Conservation (phyloP, 2,797 vertebrate species). For the Pangasius macronema region DNA sequence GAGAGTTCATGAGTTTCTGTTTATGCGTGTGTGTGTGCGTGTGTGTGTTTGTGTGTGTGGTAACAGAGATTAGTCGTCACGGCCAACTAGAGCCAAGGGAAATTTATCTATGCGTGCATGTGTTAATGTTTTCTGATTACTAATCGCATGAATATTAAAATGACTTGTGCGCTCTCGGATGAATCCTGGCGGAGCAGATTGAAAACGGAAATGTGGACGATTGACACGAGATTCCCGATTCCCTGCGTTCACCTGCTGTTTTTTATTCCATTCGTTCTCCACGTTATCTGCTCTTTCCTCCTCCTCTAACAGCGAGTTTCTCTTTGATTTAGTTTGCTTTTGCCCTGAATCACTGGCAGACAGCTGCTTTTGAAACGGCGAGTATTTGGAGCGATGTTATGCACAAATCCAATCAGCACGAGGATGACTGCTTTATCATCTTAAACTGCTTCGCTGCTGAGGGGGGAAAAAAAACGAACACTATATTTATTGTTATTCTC, state of each 20-base stretch:
- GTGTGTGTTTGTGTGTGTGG: constrained; percentile 43
- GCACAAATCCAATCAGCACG: constrained; percentile 72
- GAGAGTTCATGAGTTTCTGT: neutral
- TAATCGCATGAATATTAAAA: constrained; percentile 64
- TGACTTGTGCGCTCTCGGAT: constrained; percentile 9
- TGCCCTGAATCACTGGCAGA: constrained; percentile 65
- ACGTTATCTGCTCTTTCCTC: constrained; percentile 60
- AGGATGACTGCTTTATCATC: constrained; percentile 67
- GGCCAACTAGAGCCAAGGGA: constrained; percentile 64
- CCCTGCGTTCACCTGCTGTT: constrained; percentile 2
- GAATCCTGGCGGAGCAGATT: neutral
- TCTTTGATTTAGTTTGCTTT: constrained; percentile 39
- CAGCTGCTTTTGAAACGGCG: constrained; percentile 69
- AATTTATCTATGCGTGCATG: constrained; percentile 28
- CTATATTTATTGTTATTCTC: neutral
- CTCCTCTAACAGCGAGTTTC: constrained; percentile 23
- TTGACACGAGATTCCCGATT: constrained; percentile 4
- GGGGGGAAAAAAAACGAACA: neutral
- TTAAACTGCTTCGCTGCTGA: constrained; percentile 2
- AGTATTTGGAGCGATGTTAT: constrained; percentile 66
- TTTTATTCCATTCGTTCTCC: neutral
- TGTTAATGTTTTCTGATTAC: constrained; percentile 66
- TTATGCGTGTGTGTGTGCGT: neutral
- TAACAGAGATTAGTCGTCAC: constrained; percentile 71
- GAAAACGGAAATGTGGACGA: constrained; percentile 6